phyloP scores from a whole-genome alignment of 2,797 vertebrate genomes.

The Ara ararauna region DNA sequence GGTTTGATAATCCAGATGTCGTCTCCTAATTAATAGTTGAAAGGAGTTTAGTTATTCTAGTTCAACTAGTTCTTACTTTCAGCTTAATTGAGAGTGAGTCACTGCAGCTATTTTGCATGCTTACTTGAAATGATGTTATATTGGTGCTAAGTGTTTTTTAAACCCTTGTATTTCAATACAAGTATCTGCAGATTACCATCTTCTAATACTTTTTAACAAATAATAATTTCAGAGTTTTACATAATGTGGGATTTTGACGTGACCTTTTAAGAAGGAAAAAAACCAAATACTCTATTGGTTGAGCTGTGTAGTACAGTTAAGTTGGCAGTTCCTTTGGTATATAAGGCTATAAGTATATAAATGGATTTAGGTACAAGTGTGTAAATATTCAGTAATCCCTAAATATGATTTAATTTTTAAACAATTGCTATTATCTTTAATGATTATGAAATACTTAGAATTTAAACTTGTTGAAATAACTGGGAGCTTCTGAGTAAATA shows the following conservation, averaged over 20 bases:
- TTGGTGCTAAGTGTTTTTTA: not conserved
- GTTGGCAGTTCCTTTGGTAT: not conserved
- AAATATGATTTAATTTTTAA: not conserved
- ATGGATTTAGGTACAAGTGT: not conserved
- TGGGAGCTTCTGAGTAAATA: not conserved
- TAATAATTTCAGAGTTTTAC: not conserved
- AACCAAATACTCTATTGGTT: not conserved
- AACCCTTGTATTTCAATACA: not conserved
- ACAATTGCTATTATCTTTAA: not conserved
- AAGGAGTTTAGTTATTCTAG: not conserved
- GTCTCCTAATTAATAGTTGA: not conserved
- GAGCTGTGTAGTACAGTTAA: not conserved
- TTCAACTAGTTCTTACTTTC: not conserved
- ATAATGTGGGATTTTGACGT: not conserved
- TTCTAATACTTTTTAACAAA: not conserved
- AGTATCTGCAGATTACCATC: not conserved
- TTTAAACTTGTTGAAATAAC: not conserved
- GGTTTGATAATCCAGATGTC: not conserved
- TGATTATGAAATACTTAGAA: not conserved
- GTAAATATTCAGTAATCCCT: not conserved
- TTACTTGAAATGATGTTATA: not conserved
- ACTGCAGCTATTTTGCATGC: not conserved
- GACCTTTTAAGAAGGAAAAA: not conserved
- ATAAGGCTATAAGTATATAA: not conserved
- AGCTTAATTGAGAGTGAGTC: not conserved